phyloP scores from a whole-genome alignment of 2,888 invertebrate genomes.

The Chalcis sispes region DNA sequence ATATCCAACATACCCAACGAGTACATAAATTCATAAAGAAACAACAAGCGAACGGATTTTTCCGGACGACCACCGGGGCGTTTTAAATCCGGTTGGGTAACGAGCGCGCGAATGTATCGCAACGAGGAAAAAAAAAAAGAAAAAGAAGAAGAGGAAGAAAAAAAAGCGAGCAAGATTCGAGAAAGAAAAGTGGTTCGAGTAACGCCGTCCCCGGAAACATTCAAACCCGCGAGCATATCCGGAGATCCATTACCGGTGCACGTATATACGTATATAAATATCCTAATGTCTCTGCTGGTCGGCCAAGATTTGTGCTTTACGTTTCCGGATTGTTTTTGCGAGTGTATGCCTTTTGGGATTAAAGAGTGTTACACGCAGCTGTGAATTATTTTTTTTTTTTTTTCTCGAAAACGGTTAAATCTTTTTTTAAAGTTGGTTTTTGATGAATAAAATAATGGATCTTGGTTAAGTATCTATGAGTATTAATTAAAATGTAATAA shows the following conservation, averaged over 20 bases:
- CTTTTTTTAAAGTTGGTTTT: no score
- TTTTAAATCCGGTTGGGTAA: slow-evolving; percentile 36
- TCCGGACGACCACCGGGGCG: slow-evolving; percentile 3
- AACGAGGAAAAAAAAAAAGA: slow-evolving; percentile 23
- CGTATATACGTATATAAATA: no score
- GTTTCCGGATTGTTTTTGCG: no score
- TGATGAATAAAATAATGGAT: no score
- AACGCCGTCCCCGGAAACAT: slow-evolving; percentile 69
- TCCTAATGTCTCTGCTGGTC: slow-evolving; percentile 70
- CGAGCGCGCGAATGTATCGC: slow-evolving; percentile 18
- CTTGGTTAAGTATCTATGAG: no score
- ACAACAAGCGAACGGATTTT: slow-evolving; percentile 10
- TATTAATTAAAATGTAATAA: no score
- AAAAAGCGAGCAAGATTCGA: slow-evolving; percentile 7
- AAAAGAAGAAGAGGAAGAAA: slow-evolving; percentile 21
- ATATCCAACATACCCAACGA: no score
- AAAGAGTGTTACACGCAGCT: no score
- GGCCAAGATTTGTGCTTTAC: slow-evolving; percentile 72
- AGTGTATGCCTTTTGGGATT: no score
- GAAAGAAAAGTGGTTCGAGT: no score
- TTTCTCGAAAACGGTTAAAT: no score
- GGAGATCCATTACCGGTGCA: slow-evolving; percentile 75
- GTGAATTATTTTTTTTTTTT: no score
- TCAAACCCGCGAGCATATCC: slow-evolving; percentile 71
- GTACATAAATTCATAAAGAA: not conserved